Evolutionary conservation across 2,113 vertebrate species (phyloP), one percentile per base, ranked within the genome.

Genomic region (Hemichromis elongatus): DNA sequence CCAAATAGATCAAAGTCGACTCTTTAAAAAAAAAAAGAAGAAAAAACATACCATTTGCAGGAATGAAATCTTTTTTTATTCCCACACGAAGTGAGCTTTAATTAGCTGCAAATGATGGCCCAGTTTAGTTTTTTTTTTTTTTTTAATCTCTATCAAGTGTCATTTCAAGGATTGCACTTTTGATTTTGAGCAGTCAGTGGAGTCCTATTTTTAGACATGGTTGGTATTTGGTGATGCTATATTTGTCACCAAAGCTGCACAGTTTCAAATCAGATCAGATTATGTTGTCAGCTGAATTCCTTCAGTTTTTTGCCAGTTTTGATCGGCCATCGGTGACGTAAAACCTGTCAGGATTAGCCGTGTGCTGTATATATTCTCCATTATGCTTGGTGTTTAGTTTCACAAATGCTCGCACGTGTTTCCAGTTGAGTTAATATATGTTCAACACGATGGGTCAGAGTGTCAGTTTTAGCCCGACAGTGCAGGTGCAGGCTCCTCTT

Each of bases 1-100:
- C 83, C 82, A 86, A 87, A 92, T 90, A 92, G 78, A 93, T 94
- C 93, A 92, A 91, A 92, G 90, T 81, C 77, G 11, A 18, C 33
- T 37, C 9, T 47, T 84, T 77, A 35, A 37, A 4, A 37, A 5
- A 63, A 61, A 5, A 3, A 59, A 6, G n/a, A n/a, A n/a, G n/a
- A 9, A 35, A 35, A 7, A 35, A 11, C 6, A 10, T 63, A 35
- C 68, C 56, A 84, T 59, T 61, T 63, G 24, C 75, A 81, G 83
- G 16, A 87, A 86, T 52, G 7, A 79, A 92, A 61, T 54, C 68
- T 68, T 59, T 26, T 79, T 88, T 86, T 81, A 88, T 55, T 88
- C 66, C 86, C 59, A 14, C 45, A 21, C 53, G 83, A 21, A 81
- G 45, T 12, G n/a, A 78, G 75, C 78, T 85, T 88, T 82, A 73